Base-by-base conservation (phyloP, 2,797 vertebrate species). In the Pangasius macronema region DNA sequence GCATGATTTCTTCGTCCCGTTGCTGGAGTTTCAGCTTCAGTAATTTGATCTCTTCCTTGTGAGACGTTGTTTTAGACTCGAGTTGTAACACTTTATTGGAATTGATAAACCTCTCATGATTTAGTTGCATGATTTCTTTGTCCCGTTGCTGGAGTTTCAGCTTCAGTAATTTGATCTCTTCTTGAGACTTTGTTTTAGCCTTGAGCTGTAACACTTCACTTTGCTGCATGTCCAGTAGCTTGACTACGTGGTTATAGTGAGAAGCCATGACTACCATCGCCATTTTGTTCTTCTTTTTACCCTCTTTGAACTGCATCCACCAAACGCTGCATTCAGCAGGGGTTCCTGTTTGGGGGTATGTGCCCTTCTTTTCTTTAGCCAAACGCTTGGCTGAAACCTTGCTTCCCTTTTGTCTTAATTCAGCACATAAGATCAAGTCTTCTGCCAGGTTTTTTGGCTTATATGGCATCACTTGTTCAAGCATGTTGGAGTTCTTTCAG, bases 231-330 rank as follows among this genome's bases (percentile, higher is more conserved):
- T 88, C 76, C 75, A 61, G 36, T 5, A 39, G 39, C 76, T 53
- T 24, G n/a, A 73, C 9, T 20, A 30, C 5, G 1, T 0, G 5
- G 24, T n/a, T 5, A 27, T 85, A 88, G 0, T 73, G 3, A 5
- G 14, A 27, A 18, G 83, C 87, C 87, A 88, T 88, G 30, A 88
- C 39, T 55, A 16, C 9, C 53, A 72, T 39, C 6, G 87, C 87
- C 11, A 22, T 20, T 53, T 87, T 87, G 7, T 5, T 4, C 42
- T 85, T 84, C 20, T 73, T 85, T 61, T 39, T n/a, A n/a, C 53
- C 36, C 9, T 72, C 5, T 53, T 87, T 76, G 42, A 11, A 27
- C 6, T 14, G 4, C 1, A 0, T 1, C 87, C 87, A 88, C 76
- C 76, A 81, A 4, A 3, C 0, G 75, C 24, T 73, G 76, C 22